Evolutionary conservation across 2,113 vertebrate species (phyloP).

Genomic region (Ploceus nigricollis): DNA sequence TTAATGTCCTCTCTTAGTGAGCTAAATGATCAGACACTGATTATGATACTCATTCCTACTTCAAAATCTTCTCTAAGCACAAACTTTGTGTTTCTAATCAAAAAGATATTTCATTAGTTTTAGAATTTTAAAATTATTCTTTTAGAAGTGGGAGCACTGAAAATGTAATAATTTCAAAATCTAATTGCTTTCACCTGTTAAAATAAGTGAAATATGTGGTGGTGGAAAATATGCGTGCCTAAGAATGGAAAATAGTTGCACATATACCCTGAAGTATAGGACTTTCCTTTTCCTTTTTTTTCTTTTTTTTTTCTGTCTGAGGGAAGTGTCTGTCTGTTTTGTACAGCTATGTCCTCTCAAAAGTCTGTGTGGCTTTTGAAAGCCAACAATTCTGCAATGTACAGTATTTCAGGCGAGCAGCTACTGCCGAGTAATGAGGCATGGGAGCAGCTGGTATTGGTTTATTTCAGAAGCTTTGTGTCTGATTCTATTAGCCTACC

Average conservation of each 20-base stretch:
- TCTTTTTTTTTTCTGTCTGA: not conserved
- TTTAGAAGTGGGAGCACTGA: slow-evolving; percentile 26
- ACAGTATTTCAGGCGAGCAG: slow-evolving; percentile 53
- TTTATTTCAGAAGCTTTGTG: slow-evolving; percentile 70
- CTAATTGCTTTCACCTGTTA: slow-evolving; percentile 77
- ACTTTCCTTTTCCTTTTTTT: not conserved
- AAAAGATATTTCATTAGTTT: slow-evolving; percentile 50
- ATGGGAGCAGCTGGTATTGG: slow-evolving; percentile 69
- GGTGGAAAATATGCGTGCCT: slow-evolving; percentile 51
- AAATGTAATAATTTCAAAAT: slow-evolving; percentile 57
- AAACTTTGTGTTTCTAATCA: slow-evolving; percentile 40
- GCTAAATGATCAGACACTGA: not conserved
- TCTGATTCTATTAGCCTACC: slow-evolving; percentile 69
- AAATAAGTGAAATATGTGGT: slow-evolving; percentile 67
- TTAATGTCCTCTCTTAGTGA: not conserved
- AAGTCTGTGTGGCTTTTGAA: slow-evolving; percentile 60
- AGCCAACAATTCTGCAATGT: slow-evolving; percentile 12
- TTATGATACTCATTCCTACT: not conserved
- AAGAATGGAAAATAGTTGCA: slow-evolving; percentile 63
- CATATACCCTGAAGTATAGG: slow-evolving; percentile 8
- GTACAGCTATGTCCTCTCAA: slow-evolving; percentile 59
- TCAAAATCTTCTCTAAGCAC: not conserved
- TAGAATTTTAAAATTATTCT: slow-evolving; percentile 26
- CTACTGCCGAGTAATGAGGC: slow-evolving; percentile 67
- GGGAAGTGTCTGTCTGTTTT: slow-evolving; percentile 37